Conservation (phyloP, 2,797 vertebrate genomes). For the Sarcophilus harrisii region DNA sequence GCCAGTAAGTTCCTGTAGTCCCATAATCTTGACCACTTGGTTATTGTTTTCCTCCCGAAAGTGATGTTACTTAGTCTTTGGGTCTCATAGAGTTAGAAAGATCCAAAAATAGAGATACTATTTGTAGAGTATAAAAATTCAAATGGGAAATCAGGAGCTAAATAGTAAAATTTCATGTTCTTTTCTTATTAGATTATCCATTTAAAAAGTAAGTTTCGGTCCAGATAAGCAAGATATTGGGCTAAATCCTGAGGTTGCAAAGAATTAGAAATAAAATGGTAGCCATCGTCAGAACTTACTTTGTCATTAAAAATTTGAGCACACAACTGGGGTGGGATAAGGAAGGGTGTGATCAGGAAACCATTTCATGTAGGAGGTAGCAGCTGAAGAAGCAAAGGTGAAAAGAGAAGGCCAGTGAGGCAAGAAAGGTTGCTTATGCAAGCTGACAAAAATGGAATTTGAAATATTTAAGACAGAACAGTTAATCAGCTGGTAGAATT, state of each 20-base stretch:
- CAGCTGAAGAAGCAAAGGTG: background rate
- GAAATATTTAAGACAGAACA: background rate
- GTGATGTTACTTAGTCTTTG: conserved; percentile 16
- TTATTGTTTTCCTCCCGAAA: background rate
- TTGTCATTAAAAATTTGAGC: background rate
- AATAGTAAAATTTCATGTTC: conserved; percentile 21
- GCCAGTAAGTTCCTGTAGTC: background rate
- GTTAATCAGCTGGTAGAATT: background rate
- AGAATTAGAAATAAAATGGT: background rate
- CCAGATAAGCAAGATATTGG: background rate
- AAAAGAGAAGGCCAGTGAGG: background rate
- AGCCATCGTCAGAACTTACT: background rate
- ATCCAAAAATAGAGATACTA: conserved; percentile 15
- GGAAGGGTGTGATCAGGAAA: background rate
- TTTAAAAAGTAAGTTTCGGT: background rate
- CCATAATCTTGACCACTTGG: conserved; percentile 3
- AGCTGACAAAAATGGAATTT: background rate
- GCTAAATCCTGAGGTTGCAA: background rate
- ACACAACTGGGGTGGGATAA: background rate
- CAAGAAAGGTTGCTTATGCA: background rate
- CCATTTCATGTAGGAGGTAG: background rate
- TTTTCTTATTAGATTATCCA: conserved; percentile 8
- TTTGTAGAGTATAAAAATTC: background rate
- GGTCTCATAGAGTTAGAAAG: background rate
- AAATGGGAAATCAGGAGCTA: background rate